Evolutionary conservation across 1,140 invertebrate species (phyloP).

Genomic region (Onthophagus taurus): DNA sequence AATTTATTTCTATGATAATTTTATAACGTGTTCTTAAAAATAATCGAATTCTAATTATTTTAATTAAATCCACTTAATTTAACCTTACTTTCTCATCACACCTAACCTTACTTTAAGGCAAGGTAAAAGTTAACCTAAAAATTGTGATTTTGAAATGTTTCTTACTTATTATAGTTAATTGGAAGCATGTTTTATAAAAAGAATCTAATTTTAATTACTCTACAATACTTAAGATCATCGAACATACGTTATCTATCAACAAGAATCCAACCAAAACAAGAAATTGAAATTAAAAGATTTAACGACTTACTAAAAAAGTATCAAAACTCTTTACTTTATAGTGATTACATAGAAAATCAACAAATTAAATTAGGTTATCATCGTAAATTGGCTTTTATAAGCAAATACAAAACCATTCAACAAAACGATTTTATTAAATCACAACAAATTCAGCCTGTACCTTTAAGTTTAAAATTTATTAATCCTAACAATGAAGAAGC

Average conservation of each 20-base stretch:
- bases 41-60: neutral
- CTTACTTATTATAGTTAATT: neutral
- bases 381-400: neutral
- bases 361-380: conserved; percentile 1
- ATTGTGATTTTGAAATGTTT: no score
- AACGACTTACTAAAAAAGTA: conserved; percentile 3
- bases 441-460: conserved; percentile 28
- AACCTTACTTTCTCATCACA: no score
- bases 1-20: neutral
- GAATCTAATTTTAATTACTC: neutral
- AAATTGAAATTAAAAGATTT: neutral
- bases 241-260: neutral
- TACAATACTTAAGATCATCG: neutral
- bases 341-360: conserved; percentile 4
- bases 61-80: no score
- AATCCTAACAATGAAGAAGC: conserved; percentile 30
- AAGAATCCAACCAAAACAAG: neutral
- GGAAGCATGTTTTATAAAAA: neutral
- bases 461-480: conserved; percentile 39
- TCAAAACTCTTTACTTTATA: conserved; percentile 4
- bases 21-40: neutral
- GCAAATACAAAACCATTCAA: neutral
- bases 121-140: neutral
- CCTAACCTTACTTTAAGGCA: neutral
- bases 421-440: neutral